Evolutionary conservation across 92 coral and sea anemone species (phyloP).

Genomic region (Micromussa lordhowensis): DNA sequence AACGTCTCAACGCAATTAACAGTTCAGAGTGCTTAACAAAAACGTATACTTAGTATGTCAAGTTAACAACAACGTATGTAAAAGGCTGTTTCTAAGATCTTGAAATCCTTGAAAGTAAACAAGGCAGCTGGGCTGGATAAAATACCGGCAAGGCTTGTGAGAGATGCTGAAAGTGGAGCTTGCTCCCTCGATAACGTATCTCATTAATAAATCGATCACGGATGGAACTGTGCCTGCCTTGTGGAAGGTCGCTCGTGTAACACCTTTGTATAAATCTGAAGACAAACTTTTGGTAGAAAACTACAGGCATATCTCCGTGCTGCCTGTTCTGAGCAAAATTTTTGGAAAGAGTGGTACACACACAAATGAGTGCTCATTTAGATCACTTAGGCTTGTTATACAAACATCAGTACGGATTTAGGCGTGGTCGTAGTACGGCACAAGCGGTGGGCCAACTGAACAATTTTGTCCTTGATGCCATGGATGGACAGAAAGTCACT

Average conservation of each 20-base stretch:
- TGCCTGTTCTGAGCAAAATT: conserved; percentile 3
- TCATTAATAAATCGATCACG: too few species aligned
- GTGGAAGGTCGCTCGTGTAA: too few species aligned
- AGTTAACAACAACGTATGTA: too few species aligned
- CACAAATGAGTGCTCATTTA: conserved; percentile 14
- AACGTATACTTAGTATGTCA: too few species aligned
- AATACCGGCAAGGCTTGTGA: too few species aligned
- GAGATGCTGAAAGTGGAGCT: too few species aligned
- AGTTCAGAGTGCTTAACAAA: too few species aligned
- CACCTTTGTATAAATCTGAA: too few species aligned
- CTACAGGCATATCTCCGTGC: conserved; percentile 29
- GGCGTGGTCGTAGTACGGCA: conserved; percentile 12
- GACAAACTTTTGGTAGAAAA: conserved; percentile 2
- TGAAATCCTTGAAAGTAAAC: conserved; percentile 14
- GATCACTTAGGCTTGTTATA: not conserved
- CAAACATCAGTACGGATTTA: conserved; percentile 2
- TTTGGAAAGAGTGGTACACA: conserved; percentile 11
- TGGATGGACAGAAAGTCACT: conserved; percentile 45
- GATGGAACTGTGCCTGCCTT: too few species aligned
- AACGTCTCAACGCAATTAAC: too few species aligned
- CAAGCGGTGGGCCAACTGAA: conserved; percentile 6
- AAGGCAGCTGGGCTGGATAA: conserved; percentile 6
- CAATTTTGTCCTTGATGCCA: conserved; percentile 5
- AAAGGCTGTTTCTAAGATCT: not conserved
- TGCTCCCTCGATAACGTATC: too few species aligned